Conservation (phyloP, 2,888 invertebrate species). For the Ectemnius cavifrons region DNA sequence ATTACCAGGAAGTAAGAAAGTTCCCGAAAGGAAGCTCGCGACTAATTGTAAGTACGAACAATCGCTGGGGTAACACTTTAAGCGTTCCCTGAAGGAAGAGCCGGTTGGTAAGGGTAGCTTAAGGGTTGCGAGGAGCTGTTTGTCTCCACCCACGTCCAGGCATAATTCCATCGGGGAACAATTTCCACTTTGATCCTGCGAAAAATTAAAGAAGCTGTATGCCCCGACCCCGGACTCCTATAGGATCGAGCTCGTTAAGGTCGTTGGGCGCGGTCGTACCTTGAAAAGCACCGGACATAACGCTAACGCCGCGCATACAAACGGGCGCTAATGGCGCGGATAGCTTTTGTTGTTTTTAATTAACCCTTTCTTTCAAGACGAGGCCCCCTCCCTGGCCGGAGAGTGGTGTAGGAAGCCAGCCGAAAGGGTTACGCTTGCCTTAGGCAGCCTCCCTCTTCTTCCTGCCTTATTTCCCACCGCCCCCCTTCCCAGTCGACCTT, state of each 20-base stretch:
- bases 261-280: conserved; percentile 39
- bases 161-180: conserved; percentile 45
- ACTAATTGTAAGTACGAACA: conserved; percentile 8
- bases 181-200: conserved; percentile 47
- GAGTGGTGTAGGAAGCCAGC: conserved; percentile 68
- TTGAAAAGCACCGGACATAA: conserved; percentile 69
- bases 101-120: not conserved
- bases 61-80: conserved; percentile 5
- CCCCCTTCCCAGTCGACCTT: conserved; percentile 21
- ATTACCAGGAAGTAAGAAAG: not conserved
- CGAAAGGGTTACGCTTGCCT: conserved; percentile 56
- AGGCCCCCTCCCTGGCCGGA: no score
- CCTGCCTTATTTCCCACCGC: conserved; percentile 48
- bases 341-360: conserved; percentile 79
- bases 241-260: conserved; percentile 62
- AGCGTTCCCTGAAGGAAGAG: not conserved
- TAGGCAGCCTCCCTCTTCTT: conserved; percentile 15
- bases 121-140: conserved; percentile 1
- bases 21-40: not conserved
- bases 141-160: conserved; percentile 7
- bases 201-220: conserved; percentile 1
- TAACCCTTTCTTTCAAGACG: conserved; percentile 78
- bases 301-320: conserved; percentile 77
- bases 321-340: conserved; percentile 77
- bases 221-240: not conserved